Percentiles rank a stretch among this genome's conserved stretches.
These are phyloP conservation scores for Pangasius sanitwongsei DNA, from an alignment of 2,797 vertebrate genomes.

Conservation along the genomic window DNA sequence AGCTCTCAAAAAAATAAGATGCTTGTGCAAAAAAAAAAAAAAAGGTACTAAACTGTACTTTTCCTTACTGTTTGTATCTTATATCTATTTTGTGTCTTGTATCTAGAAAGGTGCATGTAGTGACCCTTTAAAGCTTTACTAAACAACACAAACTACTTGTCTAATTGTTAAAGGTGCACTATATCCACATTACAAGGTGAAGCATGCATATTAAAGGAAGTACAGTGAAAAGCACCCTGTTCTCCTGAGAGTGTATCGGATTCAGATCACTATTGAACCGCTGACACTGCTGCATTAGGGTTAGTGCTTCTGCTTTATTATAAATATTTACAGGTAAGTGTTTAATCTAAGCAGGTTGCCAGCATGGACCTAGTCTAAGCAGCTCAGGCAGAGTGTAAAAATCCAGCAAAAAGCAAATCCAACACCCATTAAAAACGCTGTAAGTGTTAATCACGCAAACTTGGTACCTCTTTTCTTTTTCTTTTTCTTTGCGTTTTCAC, in stretches of 20 bases:
- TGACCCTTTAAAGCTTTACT: background rate
- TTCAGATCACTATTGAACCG: background rate
- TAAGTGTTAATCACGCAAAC: background rate
- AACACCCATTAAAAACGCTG: too few relatives aligned
- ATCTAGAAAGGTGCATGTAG: background rate
- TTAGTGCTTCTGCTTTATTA: background rate
- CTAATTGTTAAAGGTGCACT: background rate
- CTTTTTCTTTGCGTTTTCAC: conserved; percentile 45
- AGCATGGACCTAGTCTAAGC: background rate
- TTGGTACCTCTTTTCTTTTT: conserved; percentile 16
- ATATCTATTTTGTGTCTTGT: too few relatives aligned
- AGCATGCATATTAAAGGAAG: background rate
- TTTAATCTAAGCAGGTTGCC: background rate
- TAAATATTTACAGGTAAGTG: background rate
- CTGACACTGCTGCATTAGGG: too few relatives aligned
- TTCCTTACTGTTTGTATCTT: too few relatives aligned
- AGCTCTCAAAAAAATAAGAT: background rate
- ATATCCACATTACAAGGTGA: background rate
- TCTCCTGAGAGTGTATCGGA: background rate
- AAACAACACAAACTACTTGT: background rate
- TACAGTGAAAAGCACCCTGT: background rate
- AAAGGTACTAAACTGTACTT: too few relatives aligned
- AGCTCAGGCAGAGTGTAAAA: too few relatives aligned
- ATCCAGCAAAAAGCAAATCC: background rate
- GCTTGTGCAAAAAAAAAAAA: background rate